Evolutionary conservation across 92 coral and sea anemone species (phyloP).

Genomic region (Porites divaricata): DNA sequence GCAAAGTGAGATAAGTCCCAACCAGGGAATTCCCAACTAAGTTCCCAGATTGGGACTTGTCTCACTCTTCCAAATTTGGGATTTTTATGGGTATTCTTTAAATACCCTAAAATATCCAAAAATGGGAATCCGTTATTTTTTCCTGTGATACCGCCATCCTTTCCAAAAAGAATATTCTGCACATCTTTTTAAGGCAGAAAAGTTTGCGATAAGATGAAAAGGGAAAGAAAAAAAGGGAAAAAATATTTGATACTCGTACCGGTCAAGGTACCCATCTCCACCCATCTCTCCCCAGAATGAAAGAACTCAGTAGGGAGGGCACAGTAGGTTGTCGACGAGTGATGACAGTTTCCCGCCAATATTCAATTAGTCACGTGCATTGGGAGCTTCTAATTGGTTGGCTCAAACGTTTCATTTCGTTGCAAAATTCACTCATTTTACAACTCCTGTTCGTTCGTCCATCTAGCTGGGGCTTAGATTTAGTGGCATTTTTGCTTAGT

Average conservation of each 20-base stretch:
- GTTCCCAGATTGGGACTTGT: too few species aligned
- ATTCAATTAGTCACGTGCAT: constrained; percentile 32
- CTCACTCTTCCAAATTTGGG: too few species aligned
- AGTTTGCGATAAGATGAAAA: not conserved
- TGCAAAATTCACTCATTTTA: constrained; percentile 2
- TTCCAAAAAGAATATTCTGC: not conserved
- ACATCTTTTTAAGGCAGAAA: not conserved
- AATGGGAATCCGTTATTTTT: too few species aligned
- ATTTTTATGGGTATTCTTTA: too few species aligned
- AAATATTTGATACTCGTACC: not conserved
- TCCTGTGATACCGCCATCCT: too few species aligned
- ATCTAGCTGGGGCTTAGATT: not conserved
- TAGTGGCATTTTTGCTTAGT: constrained; percentile 26
- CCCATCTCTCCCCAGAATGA: too few species aligned
- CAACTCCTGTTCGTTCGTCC: constrained; percentile 5
- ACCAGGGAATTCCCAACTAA: too few species aligned
- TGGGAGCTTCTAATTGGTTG: constrained; percentile 30
- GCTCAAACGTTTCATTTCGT: constrained; percentile 35
- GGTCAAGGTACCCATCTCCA: too few species aligned
- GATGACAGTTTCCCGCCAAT: constrained; percentile 42
- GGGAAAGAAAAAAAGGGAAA: not conserved
- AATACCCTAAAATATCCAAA: too few species aligned
- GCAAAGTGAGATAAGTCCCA: too few species aligned
- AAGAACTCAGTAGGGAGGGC: not conserved
- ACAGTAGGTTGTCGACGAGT: not conserved